phyloP scores from a whole-genome alignment of 2,888 invertebrate species.

The Idaea biselata region DNA sequence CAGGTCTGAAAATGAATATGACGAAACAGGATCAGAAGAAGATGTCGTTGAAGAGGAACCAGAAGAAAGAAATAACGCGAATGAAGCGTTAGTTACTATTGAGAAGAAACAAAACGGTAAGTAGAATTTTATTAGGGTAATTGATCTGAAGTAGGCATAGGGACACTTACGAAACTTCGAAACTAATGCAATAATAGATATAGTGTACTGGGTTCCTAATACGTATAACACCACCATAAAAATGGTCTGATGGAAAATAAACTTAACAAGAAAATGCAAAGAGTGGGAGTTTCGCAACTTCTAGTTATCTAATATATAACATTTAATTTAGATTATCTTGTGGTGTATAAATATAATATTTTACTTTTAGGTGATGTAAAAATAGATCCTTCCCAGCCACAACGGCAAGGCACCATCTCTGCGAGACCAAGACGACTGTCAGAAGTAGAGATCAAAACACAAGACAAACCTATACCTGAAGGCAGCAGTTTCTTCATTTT shows the following conservation, averaged over 20 bases:
- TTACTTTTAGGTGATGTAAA: constrained; percentile 56
- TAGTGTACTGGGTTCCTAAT: no score
- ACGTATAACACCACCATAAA: no score
- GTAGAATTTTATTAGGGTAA: not conserved
- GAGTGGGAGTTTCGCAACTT: no score
- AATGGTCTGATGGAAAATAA: no score
- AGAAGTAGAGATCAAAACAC: constrained; percentile 88
- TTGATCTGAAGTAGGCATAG: not conserved
- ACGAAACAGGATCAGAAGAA: constrained; percentile 86
- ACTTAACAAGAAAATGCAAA: no score
- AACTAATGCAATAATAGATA: no score
- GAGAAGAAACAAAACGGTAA: constrained; percentile 69
- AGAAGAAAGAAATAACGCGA: constrained; percentile 80
- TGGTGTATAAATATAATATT: no score
- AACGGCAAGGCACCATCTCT: constrained; percentile 62
- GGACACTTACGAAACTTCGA: no score
- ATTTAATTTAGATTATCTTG: no score
- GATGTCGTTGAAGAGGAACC: constrained; percentile 85
- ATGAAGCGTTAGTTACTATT: constrained; percentile 66
- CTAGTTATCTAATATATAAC: no score
- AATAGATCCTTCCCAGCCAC: constrained; percentile 51
- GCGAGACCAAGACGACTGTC: constrained; percentile 91
- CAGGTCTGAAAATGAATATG: constrained; percentile 84
- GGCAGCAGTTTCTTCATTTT: constrained; percentile 95
- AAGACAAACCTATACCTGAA: constrained; percentile 93